Conservation (phyloP, 2,797 vertebrate genomes). For the Hyperoplus immaculatus region DNA sequence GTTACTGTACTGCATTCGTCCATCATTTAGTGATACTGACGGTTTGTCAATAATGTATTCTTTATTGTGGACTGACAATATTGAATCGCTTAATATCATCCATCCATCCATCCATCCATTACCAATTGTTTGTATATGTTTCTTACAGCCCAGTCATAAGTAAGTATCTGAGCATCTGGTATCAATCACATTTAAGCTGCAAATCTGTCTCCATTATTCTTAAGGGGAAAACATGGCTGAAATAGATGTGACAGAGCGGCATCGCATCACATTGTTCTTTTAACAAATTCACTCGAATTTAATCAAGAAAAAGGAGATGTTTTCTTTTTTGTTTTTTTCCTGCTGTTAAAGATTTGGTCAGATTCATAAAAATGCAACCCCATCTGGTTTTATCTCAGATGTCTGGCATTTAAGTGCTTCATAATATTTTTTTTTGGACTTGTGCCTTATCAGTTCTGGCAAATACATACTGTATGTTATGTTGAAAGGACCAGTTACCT, state of each 20-base stretch:
- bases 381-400: neutral
- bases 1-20: too few species aligned
- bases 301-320: neutral
- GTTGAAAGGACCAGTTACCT: neutral
- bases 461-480: neutral
- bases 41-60: neutral
- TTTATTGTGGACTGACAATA: neutral
- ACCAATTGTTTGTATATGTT: neutral
- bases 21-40: too few species aligned
- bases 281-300: neutral
- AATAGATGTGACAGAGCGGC: neutral
- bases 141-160: neutral
- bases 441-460: neutral
- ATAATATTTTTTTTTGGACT: neutral
- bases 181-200: neutral
- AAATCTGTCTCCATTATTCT: neutral
- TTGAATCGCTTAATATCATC: neutral
- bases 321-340: neutral
- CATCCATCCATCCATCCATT: neutral
- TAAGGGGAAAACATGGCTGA: neutral
- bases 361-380: neutral
- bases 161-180: neutral
- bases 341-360: neutral
- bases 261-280: neutral
- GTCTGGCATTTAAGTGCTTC: neutral